A percentile compares a stretch with the other conserved stretches of the same genome.
These are phyloP conservation scores for Dolichotis patagonum DNA, from an alignment of 2,113 vertebrate genomes.

Conservation along the genomic window DNA sequence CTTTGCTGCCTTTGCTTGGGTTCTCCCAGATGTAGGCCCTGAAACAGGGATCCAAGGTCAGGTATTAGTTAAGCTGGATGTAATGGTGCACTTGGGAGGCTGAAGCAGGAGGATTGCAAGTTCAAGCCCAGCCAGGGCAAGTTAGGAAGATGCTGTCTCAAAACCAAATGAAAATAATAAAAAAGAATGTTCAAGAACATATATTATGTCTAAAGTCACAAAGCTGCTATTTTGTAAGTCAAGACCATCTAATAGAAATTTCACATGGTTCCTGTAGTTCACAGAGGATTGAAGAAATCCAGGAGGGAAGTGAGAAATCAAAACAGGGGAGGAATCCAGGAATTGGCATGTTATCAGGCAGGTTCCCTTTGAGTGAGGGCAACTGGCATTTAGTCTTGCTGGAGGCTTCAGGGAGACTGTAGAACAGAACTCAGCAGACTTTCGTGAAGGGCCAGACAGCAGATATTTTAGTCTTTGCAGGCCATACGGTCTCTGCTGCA, in stretches of 20 bases:
- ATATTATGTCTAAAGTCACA: neutral
- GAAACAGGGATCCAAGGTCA: neutral
- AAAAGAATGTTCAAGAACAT: neutral
- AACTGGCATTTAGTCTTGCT: neutral
- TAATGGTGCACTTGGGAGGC: neutral
- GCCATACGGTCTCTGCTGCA: slow-evolving; percentile 13
- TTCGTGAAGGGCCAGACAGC: neutral
- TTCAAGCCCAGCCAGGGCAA: neutral
- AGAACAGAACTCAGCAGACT: neutral
- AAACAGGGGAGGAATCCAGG: neutral
- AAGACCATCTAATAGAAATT: neutral
- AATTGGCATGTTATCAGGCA: neutral
- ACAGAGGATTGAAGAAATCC: neutral
- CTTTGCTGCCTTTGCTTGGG: neutral
- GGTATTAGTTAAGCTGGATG: neutral
- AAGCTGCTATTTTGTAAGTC: neutral
- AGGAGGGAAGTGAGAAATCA: neutral
- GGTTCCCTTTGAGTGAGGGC: neutral
- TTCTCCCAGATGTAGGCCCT: neutral
- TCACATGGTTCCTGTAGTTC: neutral
- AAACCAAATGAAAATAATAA: neutral
- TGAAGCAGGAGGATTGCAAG: neutral
- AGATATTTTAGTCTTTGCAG: slow-evolving; percentile 30
- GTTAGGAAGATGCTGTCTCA: neutral
- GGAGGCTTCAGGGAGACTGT: neutral